Percentiles rank a stretch among this genome's conserved stretches.
Conservation (phyloP, 2,797 vertebrate species). For the Aotus griseimembra region DNA sequence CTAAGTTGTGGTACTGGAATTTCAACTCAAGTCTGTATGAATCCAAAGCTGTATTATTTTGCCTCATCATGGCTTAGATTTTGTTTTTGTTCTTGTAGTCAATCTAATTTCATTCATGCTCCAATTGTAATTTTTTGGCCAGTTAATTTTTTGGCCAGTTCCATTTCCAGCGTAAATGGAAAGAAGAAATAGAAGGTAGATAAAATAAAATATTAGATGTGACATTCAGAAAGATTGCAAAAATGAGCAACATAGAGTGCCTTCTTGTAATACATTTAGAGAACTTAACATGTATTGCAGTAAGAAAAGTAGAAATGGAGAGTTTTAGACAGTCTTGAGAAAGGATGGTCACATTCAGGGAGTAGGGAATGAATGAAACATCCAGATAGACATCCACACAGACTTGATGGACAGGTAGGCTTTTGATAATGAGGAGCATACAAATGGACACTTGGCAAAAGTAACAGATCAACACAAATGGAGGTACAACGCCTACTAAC, state of each 20-base stretch:
- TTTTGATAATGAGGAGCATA: not conserved
- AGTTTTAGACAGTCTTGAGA: not conserved
- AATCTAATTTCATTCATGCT: not conserved
- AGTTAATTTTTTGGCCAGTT: not conserved
- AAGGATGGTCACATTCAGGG: not conserved
- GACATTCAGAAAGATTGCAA: not conserved
- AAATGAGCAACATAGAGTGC: not conserved
- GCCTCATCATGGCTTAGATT: not conserved
- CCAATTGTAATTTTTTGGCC: not conserved
- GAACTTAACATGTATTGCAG: not conserved
- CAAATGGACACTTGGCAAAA: not conserved
- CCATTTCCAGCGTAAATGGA: not conserved
- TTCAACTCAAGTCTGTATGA: not conserved
- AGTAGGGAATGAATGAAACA: not conserved
- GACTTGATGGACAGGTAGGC: no score
- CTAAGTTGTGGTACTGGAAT: not conserved
- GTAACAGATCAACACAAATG: not conserved
- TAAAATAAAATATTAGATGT: not conserved
- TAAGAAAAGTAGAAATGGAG: not conserved
- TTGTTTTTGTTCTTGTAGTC: not conserved
- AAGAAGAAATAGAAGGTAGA: not conserved
- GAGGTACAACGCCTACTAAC: no score
- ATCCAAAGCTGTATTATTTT: not conserved
- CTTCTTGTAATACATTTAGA: not conserved
- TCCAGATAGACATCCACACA: not conserved